Evolutionary conservation across 2,113 vertebrate species (phyloP).

Genomic region (Emydura subglobosa): DNA sequence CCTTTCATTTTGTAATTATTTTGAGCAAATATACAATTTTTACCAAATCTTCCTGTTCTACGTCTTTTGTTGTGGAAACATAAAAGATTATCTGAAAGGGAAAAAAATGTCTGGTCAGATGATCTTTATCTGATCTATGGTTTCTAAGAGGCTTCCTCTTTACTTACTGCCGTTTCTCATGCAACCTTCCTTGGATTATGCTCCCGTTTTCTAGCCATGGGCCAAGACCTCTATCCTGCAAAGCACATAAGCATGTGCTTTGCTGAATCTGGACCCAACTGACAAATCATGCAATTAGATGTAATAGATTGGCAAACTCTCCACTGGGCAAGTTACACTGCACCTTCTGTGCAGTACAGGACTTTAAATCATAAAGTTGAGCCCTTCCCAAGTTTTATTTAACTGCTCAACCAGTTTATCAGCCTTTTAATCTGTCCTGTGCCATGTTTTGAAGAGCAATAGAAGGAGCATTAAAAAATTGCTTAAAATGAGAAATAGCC

Average conservation of each 20-base stretch:
- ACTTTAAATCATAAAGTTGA: neutral
- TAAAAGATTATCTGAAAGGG: neutral
- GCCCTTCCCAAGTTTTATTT: neutral
- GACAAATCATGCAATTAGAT: accelerated
- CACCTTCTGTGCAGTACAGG: neutral
- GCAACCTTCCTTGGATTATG: neutral
- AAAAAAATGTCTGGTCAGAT: neutral
- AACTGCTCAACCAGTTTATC: neutral
- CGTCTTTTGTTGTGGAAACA: neutral
- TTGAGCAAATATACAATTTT: neutral
- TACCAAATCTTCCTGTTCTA: neutral
- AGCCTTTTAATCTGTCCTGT: neutral
- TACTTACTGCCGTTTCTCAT: neutral
- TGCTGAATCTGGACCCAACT: neutral
- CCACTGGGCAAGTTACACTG: neutral
- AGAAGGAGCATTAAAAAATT: neutral
- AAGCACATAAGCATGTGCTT: neutral
- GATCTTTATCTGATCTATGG: neutral
- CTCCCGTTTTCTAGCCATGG: neutral
- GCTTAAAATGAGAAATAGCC: neutral
- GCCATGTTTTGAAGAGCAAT: neutral
- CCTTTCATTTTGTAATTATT: neutral
- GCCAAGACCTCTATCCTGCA: neutral
- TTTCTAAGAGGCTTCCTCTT: neutral
- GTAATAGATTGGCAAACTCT: neutral